Evolutionary conservation across 2,797 vertebrate species (phyloP).

Genomic region (Lycodopsis pacificus): DNA sequence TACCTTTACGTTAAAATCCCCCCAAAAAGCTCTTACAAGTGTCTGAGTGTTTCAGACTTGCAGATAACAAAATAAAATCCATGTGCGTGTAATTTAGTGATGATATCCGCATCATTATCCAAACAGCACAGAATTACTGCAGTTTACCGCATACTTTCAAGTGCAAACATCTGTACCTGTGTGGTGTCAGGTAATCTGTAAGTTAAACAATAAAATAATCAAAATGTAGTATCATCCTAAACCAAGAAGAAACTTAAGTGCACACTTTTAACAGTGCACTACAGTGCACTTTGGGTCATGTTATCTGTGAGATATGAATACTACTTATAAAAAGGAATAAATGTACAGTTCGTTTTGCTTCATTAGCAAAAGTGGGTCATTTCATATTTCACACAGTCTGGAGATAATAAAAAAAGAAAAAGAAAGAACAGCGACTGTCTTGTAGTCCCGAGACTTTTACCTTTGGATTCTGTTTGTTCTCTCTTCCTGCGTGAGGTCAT

Average conservation of each 20-base stretch:
- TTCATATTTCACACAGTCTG: conserved; percentile 56
- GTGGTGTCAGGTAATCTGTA: conserved; percentile 33
- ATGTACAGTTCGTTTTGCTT: conserved; percentile 58
- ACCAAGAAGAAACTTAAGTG: conserved; percentile 37
- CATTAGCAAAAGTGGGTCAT: conserved; percentile 55
- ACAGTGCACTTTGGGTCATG: conserved; percentile 50
- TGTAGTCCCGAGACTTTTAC: conserved; percentile 55
- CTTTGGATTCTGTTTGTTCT: conserved; percentile 69
- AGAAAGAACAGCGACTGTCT: conserved; percentile 35
- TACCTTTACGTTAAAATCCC: conserved; percentile 65
- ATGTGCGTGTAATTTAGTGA: conserved; percentile 30
- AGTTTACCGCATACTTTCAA: conserved; percentile 55
- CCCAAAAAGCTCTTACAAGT: conserved; percentile 47
- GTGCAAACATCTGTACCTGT: conserved; percentile 61
- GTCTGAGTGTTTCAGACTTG: conserved; percentile 30
- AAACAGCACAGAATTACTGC: conserved; percentile 63
- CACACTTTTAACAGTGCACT: conserved; percentile 45
- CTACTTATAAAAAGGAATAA: conserved; percentile 61
- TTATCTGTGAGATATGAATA: conserved; percentile 54
- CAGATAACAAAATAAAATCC: conserved; percentile 3
- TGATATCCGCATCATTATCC: conserved; percentile 38
- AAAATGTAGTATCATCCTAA: conserved; percentile 38
- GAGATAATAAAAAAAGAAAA: conserved; percentile 32
- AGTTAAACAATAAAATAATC: conserved; percentile 24
- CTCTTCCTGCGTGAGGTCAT: conserved; percentile 61